phyloP scores from a whole-genome alignment of 2,888 invertebrate species.

The Scaeva pyrastri region DNA sequence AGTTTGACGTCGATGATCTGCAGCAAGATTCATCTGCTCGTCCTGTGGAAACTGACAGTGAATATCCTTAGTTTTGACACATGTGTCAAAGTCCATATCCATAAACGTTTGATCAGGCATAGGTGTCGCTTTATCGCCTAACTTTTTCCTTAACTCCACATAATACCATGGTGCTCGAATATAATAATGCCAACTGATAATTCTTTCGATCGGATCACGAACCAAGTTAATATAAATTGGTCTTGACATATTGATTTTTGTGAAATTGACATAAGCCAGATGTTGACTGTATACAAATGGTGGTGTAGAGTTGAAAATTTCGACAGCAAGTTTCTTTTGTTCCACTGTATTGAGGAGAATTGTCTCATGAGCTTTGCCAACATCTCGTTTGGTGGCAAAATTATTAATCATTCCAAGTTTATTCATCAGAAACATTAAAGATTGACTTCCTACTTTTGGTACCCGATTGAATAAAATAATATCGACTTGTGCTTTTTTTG shows the following conservation, averaged over 20 bases:
- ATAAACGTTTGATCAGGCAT: conserved; percentile 86
- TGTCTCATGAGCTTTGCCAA: conserved; percentile 92
- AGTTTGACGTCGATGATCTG: conserved; percentile 93
- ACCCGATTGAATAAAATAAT: conserved; percentile 95
- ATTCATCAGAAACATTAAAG: conserved; percentile 92
- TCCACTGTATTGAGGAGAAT: conserved; percentile 90
- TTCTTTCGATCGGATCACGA: conserved; percentile 94
- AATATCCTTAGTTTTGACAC: conserved; percentile 91
- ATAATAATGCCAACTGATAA: conserved; percentile 97
- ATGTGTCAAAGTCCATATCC: conserved; percentile 94
- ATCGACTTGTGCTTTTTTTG: conserved; percentile 85
- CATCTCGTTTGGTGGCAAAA: conserved; percentile 87
- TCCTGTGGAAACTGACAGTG: conserved; percentile 92
- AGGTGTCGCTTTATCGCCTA: conserved; percentile 85
- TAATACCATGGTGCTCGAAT: conserved; percentile 96
- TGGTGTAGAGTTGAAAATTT: conserved; percentile 87
- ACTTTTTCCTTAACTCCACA: conserved; percentile 85
- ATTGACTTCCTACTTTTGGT: conserved; percentile 95
- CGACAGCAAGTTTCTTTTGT: conserved; percentile 89
- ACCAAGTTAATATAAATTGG: conserved; percentile 96
- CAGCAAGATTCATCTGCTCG: conserved; percentile 91
- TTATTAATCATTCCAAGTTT: conserved; percentile 85
- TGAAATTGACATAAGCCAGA: conserved; percentile 94
- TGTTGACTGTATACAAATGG: conserved; percentile 95
- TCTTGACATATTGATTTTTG: conserved; percentile 90